phyloP scores from a whole-genome alignment of 1,140 invertebrate species.

The Plutomurus gul region DNA sequence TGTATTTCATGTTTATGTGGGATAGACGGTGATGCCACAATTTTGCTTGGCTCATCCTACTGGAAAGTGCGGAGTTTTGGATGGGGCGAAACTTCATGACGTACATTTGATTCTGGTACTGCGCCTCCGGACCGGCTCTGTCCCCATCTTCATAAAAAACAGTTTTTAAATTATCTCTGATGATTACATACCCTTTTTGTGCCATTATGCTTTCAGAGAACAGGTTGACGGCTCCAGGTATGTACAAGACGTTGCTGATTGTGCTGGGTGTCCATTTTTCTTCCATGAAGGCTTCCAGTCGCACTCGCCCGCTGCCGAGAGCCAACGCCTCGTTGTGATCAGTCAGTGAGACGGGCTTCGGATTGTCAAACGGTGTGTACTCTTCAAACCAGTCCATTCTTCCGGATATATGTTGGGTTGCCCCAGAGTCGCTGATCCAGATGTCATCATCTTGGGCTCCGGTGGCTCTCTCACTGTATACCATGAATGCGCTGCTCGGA shows the following conservation, averaged over 20 bases:
- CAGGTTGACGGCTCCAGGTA: slow-evolving; percentile 34
- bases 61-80: background rate
- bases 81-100: slow-evolving; percentile 6
- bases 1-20: slow-evolving; percentile 38
- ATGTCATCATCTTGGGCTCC: background rate
- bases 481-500: background rate
- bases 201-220: slow-evolving; percentile 48
- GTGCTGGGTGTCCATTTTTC: background rate
- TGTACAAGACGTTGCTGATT: slow-evolving; percentile 16
- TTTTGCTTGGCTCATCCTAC: background rate
- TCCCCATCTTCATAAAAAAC: background rate
- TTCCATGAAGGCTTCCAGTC: background rate
- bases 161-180: background rate
- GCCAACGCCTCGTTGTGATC: background rate
- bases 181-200: slow-evolving; percentile 27
- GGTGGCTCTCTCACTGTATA: background rate
- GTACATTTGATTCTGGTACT: background rate
- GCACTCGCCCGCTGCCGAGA: background rate
- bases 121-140: background rate
- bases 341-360: background rate
- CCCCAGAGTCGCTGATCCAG: background rate
- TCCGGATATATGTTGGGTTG: background rate
- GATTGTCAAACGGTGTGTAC: background rate
- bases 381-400: background rate
- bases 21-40: slow-evolving; percentile 35